These are phyloP conservation scores for Andricus curvator DNA, from an alignment of 2,888 invertebrate species.

Conservation along the genomic window DNA sequence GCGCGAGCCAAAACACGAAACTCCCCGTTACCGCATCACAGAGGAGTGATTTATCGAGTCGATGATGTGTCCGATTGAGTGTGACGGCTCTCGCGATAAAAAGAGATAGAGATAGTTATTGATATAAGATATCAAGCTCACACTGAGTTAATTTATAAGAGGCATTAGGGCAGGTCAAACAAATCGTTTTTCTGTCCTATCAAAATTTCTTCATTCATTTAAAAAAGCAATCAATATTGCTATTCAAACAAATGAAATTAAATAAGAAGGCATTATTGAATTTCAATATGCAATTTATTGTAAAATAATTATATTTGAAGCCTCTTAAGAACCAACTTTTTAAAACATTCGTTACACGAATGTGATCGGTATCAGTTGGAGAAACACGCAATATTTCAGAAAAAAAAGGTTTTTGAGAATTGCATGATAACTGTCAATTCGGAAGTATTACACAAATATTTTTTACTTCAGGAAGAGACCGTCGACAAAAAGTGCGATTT, in stretches of 20 bases:
- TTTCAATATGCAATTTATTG: too few relatives aligned
- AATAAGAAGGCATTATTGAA: too few relatives aligned
- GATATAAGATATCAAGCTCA: conserved; percentile 20
- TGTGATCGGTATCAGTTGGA: conserved; percentile 5
- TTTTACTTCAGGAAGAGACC: not conserved
- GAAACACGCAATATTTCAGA: conserved; percentile 60
- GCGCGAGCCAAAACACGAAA: conserved; percentile 74
- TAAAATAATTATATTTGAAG: too few relatives aligned
- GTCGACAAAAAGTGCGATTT: conserved; percentile 3
- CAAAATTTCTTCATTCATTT: not conserved
- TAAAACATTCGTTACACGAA: not conserved
- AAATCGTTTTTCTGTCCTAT: not conserved
- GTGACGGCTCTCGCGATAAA: conserved; percentile 47
- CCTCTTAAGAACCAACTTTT: not conserved
- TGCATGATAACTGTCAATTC: conserved; percentile 66
- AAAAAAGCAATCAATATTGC: too few relatives aligned
- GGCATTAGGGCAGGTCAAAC: conserved; percentile 9
- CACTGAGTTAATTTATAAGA: conserved; percentile 12
- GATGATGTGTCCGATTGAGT: conserved; percentile 66
- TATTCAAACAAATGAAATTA: too few relatives aligned
- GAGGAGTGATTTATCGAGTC: conserved; percentile 71
- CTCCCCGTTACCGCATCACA: conserved; percentile 61
- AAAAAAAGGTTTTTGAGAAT: conserved; percentile 69
- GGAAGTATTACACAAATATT: conserved; percentile 59
- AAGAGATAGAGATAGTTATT: conserved; percentile 16